Evolutionary conservation across 2,797 vertebrate species (phyloP), one percentile per base, ranked within the genome.

Genomic region (Oceanodroma leucorhoa): DNA sequence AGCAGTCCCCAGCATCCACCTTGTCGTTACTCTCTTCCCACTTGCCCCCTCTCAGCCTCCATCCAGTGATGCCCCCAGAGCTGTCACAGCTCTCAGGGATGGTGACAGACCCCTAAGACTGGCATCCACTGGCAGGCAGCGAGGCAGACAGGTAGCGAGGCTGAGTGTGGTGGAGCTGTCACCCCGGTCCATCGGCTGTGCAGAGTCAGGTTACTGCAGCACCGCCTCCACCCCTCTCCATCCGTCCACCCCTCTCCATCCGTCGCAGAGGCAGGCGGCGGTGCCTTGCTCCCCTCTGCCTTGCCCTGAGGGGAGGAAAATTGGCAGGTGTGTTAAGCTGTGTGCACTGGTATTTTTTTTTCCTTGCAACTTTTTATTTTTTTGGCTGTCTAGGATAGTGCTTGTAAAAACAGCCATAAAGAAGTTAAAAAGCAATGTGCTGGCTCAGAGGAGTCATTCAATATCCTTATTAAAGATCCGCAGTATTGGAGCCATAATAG

Each of bases 401-500:
- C 82, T 85, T 94, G 61, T 95, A 77, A 93, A 95, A 94, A 89
- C 81, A 91, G 67, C 71, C 71, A 40, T 93, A 90, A 92, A 92
- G 84, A 92, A 84, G 83, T 90, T 93, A 83, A 93, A 92, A 92
- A 34, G 34, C 91, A 81, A 54, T 86, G 91, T 71, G 69, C 79
- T 75, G 82, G 84, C 94, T 95, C 94, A 71, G 82, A 93, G 94
- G 92, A 95, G 75, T 51, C 57, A 0, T 96, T 94, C 92, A 85
- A 71, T 93, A 78, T 83, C 76, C 92, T 91, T 89, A 88, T 96
- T 96, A 95, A 94, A 87, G 84, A 91, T 91, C 65, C 0, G 6
- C 84, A 87, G 69, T 60, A 64, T 90, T 93, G 84, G 84, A 93
- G 65, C 84, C 62, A 14, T 78, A 95, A 48, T 53, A 93, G 84